Conservation (phyloP, 2,797 vertebrate genomes). For the Epinephelus coioides region DNA sequence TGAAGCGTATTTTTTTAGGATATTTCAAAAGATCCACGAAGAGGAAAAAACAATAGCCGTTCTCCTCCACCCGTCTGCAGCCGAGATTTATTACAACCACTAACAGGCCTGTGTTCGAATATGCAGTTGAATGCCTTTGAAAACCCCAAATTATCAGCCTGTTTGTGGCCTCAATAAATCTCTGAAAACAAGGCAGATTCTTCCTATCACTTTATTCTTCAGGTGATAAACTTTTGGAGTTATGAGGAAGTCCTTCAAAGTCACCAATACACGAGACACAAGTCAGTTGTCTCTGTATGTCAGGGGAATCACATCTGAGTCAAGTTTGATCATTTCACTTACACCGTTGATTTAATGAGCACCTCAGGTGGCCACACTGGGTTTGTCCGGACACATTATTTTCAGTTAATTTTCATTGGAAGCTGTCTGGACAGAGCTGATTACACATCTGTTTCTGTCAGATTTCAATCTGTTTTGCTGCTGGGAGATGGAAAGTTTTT, state of each 20-base stretch:
- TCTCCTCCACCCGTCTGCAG: constrained; percentile 26
- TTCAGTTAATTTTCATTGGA: not conserved
- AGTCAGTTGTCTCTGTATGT: not conserved
- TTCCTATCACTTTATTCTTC: constrained; percentile 19
- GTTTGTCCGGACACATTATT: not conserved
- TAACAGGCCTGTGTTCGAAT: constrained; percentile 32
- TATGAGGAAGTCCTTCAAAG: constrained; percentile 31
- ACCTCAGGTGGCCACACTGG: not conserved
- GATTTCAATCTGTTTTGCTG: not conserved
- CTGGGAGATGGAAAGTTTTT: not conserved
- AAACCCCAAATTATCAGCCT: constrained; percentile 39
- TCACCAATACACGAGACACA: not conserved
- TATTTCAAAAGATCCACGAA: constrained; percentile 24
- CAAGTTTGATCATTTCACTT: constrained; percentile 29
- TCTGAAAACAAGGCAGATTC: constrained; percentile 28
- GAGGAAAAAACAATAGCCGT: not conserved
- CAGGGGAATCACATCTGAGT: not conserved
- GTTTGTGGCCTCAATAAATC: constrained; percentile 55
- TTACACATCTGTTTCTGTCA: constrained; percentile 14
- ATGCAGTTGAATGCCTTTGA: constrained; percentile 42
- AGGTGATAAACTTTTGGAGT: constrained; percentile 18
- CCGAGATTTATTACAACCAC: constrained; percentile 46
- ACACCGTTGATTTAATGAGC: constrained; percentile 11
- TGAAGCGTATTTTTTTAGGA: not conserved
- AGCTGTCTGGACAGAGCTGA: not conserved